Base-by-base conservation (phyloP, 2,113 vertebrate species). In the Athene cunicularia region DNA sequence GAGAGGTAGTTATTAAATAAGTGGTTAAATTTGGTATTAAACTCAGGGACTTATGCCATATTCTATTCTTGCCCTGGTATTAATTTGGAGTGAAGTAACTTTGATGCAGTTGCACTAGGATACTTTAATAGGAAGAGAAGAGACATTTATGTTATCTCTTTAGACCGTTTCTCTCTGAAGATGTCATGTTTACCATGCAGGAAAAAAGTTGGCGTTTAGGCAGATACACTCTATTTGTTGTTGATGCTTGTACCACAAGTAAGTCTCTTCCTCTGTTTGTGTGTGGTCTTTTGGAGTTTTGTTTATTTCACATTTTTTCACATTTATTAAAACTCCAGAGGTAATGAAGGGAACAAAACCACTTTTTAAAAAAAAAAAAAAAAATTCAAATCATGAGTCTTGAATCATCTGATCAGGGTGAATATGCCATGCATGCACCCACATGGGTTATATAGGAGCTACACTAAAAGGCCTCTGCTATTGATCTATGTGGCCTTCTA, bases 381-480 rank as follows among this genome's bases (percentile, higher is more conserved):
- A 37, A 37, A 37, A 22, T 85, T 76, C 6, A 26, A 8, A 30
- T 43, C 2, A 19, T 43, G 21, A 35, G 7, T 52, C 33, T 67
- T 18, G 33, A 60, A 14, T 84, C 18, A 21, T 22, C 18, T 68
- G 35, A 4, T 70, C n/a, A 28, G 10, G 13, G 30, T 47, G 49
- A 63, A 6, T 21, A 28, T 17, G 49, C 33, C 24, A 35, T 0
- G 0, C 26, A 14, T 67, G 45, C 26, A 63, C 43, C 30, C 24
- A 9, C 2, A 3, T 7, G 67, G 56, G 11, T n/a, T 76, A 0
- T 28, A 2, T 1, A 20, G n/a, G 33, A 63, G 6, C 35, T 52
- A 7, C 9, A 3, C 14, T 63, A 55, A 47, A 58, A 67, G 35
- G 52, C 16, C 17, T 91, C 24, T 63, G 27, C 67, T 32, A 0